Conservation (phyloP, 2,113 vertebrate genomes). For the Ranitomeya imitator region DNA sequence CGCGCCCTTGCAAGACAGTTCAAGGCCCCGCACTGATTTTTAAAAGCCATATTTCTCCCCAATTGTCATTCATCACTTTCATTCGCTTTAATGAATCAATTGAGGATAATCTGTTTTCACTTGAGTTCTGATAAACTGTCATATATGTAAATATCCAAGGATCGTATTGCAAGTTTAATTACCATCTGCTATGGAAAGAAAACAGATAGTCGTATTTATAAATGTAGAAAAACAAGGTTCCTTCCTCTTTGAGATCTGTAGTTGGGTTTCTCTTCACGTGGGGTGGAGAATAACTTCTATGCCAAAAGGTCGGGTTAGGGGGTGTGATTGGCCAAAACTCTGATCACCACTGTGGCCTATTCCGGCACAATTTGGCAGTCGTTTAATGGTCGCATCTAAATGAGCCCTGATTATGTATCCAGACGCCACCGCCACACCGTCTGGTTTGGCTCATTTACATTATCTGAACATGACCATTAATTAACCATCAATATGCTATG, state of each 20-base stretch:
- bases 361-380: too few species aligned
- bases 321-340: too few species aligned
- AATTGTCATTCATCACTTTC: constrained; percentile 12
- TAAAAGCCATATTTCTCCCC: constrained; percentile 15
- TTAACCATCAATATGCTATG: too few species aligned
- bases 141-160: not conserved
- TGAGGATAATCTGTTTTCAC: constrained; percentile 5
- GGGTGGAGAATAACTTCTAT: not conserved
- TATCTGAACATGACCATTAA: too few species aligned
- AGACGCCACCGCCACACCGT: too few species aligned
- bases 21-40: constrained; percentile 30
- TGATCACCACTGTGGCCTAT: too few species aligned
- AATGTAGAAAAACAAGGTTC: not conserved
- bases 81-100: not conserved
- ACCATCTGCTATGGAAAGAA: not conserved
- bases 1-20: constrained; percentile 42
- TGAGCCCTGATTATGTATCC: too few species aligned
- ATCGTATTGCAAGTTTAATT: not conserved
- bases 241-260: not conserved
- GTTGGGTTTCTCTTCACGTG: not conserved
- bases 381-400: too few species aligned
- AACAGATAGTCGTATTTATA: not conserved
- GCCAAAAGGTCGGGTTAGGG: not conserved
- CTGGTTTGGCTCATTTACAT: too few species aligned
- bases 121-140: not conserved